Percentiles rank a stretch among this genome's conserved stretches.
phyloP scores from a whole-genome alignment of 2,888 invertebrate genomes.

The Geophilus truncorum region DNA sequence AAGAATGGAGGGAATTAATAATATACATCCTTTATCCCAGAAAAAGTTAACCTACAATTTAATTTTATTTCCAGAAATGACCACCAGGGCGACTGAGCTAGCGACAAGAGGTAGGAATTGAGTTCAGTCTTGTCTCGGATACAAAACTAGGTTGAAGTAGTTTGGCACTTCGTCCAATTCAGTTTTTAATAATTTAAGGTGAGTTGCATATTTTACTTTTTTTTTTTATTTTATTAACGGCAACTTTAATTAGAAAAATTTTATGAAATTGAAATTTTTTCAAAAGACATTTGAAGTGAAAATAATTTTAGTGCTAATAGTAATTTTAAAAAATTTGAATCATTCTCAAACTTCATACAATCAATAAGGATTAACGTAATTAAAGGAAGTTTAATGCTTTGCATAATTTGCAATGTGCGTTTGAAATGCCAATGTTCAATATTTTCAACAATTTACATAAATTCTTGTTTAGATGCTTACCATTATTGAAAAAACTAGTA shows the following conservation, averaged over 20 bases:
- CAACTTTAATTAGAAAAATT: neutral
- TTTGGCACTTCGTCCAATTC: neutral
- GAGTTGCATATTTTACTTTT: neutral
- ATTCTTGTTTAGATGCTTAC: no score
- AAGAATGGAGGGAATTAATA: neutral
- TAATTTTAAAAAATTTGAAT: no score
- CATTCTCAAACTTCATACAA: no score
- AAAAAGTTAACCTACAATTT: constrained; percentile 1
- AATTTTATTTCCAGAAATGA: neutral
- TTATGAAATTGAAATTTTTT: no score
- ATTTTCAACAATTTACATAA: no score
- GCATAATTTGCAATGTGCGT: no score
- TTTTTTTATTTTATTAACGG: neutral
- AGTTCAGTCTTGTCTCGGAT: constrained; percentile 9
- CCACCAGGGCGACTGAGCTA: neutral
- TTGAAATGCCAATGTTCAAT: no score
- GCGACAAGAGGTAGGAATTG: neutral
- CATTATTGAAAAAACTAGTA: no score
- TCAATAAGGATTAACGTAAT: no score
- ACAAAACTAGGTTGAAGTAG: neutral
- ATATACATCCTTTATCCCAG: no score
- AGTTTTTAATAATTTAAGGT: neutral
- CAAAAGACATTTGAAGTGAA: neutral
- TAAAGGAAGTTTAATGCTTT: no score
- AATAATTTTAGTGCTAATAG: no score